Percentiles rank a stretch among this genome's conserved stretches.
Evolutionary conservation across 2,113 vertebrate genomes (phyloP).

Genomic region (Pelobates fuscus): DNA sequence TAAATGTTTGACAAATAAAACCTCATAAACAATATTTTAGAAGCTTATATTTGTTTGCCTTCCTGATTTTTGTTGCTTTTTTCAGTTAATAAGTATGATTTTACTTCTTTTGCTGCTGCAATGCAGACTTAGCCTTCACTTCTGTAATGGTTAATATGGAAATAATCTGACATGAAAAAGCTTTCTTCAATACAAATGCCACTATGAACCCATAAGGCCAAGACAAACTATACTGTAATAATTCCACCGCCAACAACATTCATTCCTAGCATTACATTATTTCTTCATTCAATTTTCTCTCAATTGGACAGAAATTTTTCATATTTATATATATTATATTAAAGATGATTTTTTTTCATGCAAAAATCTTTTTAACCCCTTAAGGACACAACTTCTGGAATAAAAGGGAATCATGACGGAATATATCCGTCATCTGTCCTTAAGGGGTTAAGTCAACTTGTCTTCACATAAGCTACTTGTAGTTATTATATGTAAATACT

Average conservation of each 20-base stretch:
- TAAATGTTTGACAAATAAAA: neutral
- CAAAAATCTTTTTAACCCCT: too few relatives aligned
- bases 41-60: neutral
- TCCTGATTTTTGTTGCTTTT: neutral
- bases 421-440: too few relatives aligned
- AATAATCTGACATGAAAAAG: slow-evolving; percentile 18
- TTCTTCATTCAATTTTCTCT: slow-evolving; percentile 1
- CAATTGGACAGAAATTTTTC: neutral
- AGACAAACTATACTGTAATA: slow-evolving; percentile 14
- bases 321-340: slow-evolving; percentile 3
- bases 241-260: neutral
- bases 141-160: slow-evolving; percentile 9
- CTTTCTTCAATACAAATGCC: neutral
- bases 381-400: too few relatives aligned
- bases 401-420: too few relatives aligned
- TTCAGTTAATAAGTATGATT: neutral
- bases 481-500: too few relatives aligned
- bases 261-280: neutral
- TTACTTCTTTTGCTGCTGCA: neutral
- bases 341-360: neutral
- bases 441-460: too few relatives aligned
- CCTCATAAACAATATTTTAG: slow-evolving; percentile 1
- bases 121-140: neutral
- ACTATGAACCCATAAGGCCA: slow-evolving; percentile 2
- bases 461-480: too few relatives aligned